Percentiles rank a stretch among this genome's conserved stretches.
phyloP scores from a whole-genome alignment of 1,140 invertebrate species.

The Drosophila micromelanica region DNA sequence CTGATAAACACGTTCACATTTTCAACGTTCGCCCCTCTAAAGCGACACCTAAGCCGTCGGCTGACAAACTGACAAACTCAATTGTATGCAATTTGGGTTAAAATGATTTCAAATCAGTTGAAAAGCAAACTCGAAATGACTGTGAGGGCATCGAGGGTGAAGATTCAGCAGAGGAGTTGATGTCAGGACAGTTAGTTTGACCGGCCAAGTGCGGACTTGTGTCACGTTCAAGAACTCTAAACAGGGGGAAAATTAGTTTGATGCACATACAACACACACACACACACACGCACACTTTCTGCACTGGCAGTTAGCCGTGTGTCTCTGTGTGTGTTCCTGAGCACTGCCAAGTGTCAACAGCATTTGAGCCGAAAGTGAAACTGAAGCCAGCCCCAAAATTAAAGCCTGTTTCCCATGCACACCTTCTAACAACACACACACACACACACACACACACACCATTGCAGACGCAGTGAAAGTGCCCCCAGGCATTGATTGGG shows the following conservation, averaged over 20 bases:
- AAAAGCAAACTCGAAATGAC: constrained; percentile 42
- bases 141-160: not conserved
- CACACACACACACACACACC: not conserved
- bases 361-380: constrained; percentile 74
- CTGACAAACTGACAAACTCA: constrained; percentile 62
- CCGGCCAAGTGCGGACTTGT: constrained; percentile 70
- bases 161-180: not conserved
- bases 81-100: constrained; percentile 78
- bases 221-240: constrained; percentile 80
- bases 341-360: constrained; percentile 66
- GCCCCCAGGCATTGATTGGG: constrained; percentile 62
- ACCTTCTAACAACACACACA: not conserved
- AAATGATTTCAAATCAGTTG: constrained; percentile 78
- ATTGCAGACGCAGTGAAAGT: constrained; percentile 56
- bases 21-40: not conserved
- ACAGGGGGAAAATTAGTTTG: constrained; percentile 79
- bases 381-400: constrained; percentile 51
- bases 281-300: not conserved
- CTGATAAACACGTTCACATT: not conserved
- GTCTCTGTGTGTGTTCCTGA: not conserved
- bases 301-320: constrained; percentile 4
- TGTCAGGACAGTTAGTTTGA: constrained; percentile 19
- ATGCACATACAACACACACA: constrained; percentile 39
- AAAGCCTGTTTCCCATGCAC: not conserved
- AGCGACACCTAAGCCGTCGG: constrained; percentile 1